phyloP scores from a whole-genome alignment of 2,888 invertebrate species.

The Lepidonotus clava region DNA sequence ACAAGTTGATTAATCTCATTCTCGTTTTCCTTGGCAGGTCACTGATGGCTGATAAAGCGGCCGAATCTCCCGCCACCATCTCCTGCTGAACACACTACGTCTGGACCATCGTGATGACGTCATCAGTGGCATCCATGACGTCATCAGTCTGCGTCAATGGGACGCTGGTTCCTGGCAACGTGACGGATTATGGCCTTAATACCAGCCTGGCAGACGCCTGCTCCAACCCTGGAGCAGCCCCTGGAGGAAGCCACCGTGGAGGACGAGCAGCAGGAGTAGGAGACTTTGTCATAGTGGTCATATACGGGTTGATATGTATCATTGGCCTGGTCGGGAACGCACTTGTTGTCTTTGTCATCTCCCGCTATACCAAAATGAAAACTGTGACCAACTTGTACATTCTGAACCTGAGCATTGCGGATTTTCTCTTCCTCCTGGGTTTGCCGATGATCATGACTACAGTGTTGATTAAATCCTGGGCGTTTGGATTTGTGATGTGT shows the following conservation, averaged over 20 bases:
- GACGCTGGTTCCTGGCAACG: background rate
- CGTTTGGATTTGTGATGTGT: constrained; percentile 62
- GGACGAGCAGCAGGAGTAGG: background rate
- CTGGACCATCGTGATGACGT: too few species aligned
- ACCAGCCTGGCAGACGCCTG: background rate
- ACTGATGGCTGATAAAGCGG: background rate
- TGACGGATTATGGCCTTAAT: background rate
- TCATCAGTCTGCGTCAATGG: constrained; percentile 16
- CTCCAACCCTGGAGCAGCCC: background rate
- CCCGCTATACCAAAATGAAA: constrained; percentile 66
- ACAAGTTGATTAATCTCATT: too few species aligned
- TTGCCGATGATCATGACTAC: constrained; percentile 64
- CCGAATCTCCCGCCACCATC: background rate
- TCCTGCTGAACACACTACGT: background rate
- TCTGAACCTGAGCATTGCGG: constrained; percentile 65
- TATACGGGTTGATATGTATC: constrained; percentile 60
- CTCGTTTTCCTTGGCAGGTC: background rate
- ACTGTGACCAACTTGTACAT: constrained; percentile 67
- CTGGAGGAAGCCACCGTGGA: background rate
- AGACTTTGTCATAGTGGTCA: constrained; percentile 38
- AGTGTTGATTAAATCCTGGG: constrained; percentile 59
- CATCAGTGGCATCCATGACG: constrained; percentile 10
- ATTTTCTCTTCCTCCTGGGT: constrained; percentile 63
- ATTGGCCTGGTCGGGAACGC: constrained; percentile 62
- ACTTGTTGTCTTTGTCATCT: constrained; percentile 63